Evolutionary conservation across 2,888 invertebrate species (phyloP), one percentile per base, ranked within the genome.

Genomic region (Gryllus longicercus): DNA sequence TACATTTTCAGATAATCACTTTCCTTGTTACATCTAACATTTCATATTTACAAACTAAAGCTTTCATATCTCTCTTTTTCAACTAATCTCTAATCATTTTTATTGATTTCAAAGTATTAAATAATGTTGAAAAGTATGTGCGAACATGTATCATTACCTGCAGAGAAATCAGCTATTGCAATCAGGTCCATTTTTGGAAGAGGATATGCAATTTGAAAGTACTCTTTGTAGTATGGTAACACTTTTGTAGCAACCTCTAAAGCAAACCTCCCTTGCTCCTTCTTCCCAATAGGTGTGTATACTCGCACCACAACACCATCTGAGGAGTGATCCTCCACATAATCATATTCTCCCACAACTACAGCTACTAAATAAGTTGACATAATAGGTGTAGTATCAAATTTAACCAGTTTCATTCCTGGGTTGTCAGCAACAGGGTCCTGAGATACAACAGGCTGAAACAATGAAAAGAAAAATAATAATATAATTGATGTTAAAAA

Each of bases 121-220:
- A 63, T 18, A 14, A 63, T 12, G 14, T 63, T 11, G 8, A 63
- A 3, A 63, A 63, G 63, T 14, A 63, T 18, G 11, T 63, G 63
- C 12, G 14, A 63, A 63, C 63, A 16, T 63, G 14, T 16, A 77
- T 14, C 12, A 38, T 81, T 83, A 89, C 91, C 97, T 82, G 95
- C 94, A 80, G 96, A 94, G 86, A 98, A 98, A 86, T 98, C 98
- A 4, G 97, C 94, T 85, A 99, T 95, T 14, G 98, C 98, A 84
- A 99, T 96, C 80, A 98, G 90, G 88, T 99, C 99, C 87, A 98
- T 95, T 87, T 99, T 99, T 25, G 98, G 97, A 83, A 99, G 88
- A 0, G 98, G 97, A 89, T 98, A 98, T 1, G 96, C 94, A 85
- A 98, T 95, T 83, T 95, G 93, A 87, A 99, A 99, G 87, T 98